A percentile compares a stretch with the other conserved stretches of the same genome.
Conservation (phyloP, 2,113 vertebrate species). For the Sturnira hondurensis region DNA sequence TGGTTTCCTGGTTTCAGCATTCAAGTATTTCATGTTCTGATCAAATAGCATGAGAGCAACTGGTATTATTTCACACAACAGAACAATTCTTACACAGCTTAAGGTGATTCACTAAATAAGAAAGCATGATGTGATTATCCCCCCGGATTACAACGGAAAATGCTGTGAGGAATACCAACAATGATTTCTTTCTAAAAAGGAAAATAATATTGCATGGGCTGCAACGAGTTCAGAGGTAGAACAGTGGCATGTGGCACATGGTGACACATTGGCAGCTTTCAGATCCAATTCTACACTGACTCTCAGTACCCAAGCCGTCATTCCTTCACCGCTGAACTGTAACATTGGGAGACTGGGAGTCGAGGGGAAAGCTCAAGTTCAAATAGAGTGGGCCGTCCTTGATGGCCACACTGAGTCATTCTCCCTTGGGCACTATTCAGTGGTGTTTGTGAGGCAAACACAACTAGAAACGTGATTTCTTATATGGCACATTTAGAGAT, state of each 20-base stretch:
- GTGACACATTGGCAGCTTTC: not conserved
- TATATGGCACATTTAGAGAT: not conserved
- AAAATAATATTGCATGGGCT: not conserved
- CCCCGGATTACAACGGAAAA: not conserved
- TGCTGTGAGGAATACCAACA: not conserved
- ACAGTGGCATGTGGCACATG: not conserved
- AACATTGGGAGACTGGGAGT: not conserved
- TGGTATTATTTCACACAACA: not conserved
- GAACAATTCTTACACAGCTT: not conserved
- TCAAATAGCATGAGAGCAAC: not conserved
- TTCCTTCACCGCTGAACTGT: not conserved
- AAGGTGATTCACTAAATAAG: not conserved
- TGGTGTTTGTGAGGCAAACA: not conserved
- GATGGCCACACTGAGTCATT: not conserved
- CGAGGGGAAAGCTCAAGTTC: not conserved
- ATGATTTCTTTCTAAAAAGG: slow-evolving; percentile 19
- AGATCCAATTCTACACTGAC: not conserved
- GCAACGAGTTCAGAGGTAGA: slow-evolving; percentile 31
- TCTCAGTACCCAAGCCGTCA: not conserved
- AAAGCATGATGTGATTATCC: not conserved
- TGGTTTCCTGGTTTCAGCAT: not conserved
- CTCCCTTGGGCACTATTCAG: not conserved
- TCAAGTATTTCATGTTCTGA: not conserved
- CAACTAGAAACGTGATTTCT: not conserved
- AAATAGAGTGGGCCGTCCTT: not conserved